A percentile compares a stretch with the other conserved stretches of the same genome.
Conservation (phyloP, 2,113 vertebrate genomes). For the Chroicocephalus ridibundus region DNA sequence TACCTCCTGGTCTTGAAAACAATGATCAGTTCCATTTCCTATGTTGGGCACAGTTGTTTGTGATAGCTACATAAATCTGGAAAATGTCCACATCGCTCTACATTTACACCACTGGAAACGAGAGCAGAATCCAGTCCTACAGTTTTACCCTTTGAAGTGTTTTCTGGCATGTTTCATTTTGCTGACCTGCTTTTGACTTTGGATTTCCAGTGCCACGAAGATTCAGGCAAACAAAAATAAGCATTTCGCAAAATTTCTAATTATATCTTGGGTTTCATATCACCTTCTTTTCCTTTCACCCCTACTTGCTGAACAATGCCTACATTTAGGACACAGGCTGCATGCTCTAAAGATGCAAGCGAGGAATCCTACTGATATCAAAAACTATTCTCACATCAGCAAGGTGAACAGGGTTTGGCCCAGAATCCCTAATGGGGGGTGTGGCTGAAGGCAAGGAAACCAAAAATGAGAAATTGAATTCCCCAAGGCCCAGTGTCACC, state of each 20-base stretch:
- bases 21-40: background rate
- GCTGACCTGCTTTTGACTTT: background rate
- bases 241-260: background rate
- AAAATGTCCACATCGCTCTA: background rate
- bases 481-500: background rate
- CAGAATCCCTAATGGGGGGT: background rate
- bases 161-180: background rate
- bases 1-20: background rate
- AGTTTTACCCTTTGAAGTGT: background rate
- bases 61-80: background rate
- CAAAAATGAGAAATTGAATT: background rate
- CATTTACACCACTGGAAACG: background rate
- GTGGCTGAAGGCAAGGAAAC: background rate
- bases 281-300: background rate
- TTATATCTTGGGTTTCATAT: background rate
- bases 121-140: background rate
- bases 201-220: background rate
- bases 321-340: background rate
- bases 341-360: background rate
- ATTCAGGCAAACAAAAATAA: background rate
- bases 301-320: background rate
- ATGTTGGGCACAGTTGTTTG: background rate
- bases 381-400: background rate
- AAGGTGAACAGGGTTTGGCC: conserved; percentile 10
- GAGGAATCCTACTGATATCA: background rate